Conservation (phyloP, 2,888 invertebrate genomes). For the Oxyteleia sp. region DNA sequence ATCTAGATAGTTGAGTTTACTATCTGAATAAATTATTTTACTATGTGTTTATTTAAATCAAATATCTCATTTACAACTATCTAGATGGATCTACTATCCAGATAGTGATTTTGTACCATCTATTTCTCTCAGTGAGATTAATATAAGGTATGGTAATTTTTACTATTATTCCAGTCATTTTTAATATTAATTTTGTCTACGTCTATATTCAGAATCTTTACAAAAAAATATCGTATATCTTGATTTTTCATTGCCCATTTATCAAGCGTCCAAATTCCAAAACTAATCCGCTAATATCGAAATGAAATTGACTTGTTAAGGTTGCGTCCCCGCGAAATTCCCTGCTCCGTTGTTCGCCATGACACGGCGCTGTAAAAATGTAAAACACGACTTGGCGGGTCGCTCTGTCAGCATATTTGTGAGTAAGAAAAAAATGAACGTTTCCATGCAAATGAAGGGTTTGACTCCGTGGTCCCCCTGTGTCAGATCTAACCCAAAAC, state of each 20-base stretch:
- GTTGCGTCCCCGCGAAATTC: conserved; percentile 28
- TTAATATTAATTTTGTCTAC: too few species aligned
- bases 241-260: background rate
- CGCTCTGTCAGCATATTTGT: conserved; percentile 84
- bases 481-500: conserved; percentile 66
- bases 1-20: too few species aligned
- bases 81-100: too few species aligned
- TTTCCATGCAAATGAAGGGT: conserved; percentile 87
- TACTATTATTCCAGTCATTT: too few species aligned
- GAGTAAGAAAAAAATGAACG: conserved; percentile 83
- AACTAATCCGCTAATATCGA: conserved; percentile 51
- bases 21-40: too few species aligned
- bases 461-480: conserved; percentile 79
- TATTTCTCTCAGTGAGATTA: too few species aligned
- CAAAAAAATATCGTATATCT: too few species aligned
- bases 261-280: background rate
- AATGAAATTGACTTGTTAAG: conserved; percentile 50
- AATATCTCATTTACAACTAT: too few species aligned
- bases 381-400: conserved; percentile 82
- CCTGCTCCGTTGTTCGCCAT: conserved; percentile 65
- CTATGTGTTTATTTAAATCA: too few species aligned
- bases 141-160: too few species aligned
- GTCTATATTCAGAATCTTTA: too few species aligned
- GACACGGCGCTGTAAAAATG: conserved; percentile 81
- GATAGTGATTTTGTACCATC: too few species aligned